Percentiles rank a stretch among this genome's conserved stretches.
Conservation (phyloP, 2,888 invertebrate species). For the Sesia apiformis region DNA sequence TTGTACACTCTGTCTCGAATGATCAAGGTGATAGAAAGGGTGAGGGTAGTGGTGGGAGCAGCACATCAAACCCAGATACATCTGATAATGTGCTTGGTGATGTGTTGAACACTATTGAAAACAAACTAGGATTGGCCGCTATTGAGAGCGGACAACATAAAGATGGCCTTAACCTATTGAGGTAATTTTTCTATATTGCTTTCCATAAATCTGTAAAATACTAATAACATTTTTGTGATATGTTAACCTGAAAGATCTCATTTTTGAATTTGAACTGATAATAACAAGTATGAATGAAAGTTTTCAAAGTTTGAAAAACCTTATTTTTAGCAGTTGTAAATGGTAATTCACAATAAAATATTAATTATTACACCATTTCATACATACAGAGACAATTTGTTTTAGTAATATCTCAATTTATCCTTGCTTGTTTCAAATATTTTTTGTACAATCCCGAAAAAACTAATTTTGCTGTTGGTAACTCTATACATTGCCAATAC, state of each 20-base stretch:
- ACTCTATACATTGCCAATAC: too few species aligned
- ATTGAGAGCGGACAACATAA: constrained; percentile 71
- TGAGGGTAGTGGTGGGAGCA: constrained; percentile 14
- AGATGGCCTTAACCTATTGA: constrained; percentile 71
- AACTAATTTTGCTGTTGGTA: too few species aligned
- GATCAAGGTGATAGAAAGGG: constrained; percentile 27
- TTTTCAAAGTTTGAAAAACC: background rate
- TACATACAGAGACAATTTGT: too few species aligned
- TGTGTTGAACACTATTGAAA: constrained; percentile 76
- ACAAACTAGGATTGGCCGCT: constrained; percentile 74
- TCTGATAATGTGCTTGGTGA: constrained; percentile 58
- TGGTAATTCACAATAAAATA: too few species aligned
- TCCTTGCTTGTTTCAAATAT: too few species aligned
- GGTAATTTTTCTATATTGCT: constrained; percentile 28
- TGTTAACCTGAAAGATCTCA: too few species aligned
- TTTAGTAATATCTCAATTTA: too few species aligned
- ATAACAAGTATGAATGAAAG: background rate
- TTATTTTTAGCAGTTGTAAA: too few species aligned
- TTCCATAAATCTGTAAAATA: background rate
- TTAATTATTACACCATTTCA: too few species aligned
- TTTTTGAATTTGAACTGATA: too few species aligned
- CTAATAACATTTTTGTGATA: too few species aligned
- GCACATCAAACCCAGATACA: constrained; percentile 25
- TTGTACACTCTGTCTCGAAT: constrained; percentile 54
- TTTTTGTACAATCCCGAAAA: too few species aligned